A percentile compares a stretch with the other conserved stretches of the same genome.
Conservation (phyloP, 1,140 invertebrate genomes). For the Nomia melanderi region DNA sequence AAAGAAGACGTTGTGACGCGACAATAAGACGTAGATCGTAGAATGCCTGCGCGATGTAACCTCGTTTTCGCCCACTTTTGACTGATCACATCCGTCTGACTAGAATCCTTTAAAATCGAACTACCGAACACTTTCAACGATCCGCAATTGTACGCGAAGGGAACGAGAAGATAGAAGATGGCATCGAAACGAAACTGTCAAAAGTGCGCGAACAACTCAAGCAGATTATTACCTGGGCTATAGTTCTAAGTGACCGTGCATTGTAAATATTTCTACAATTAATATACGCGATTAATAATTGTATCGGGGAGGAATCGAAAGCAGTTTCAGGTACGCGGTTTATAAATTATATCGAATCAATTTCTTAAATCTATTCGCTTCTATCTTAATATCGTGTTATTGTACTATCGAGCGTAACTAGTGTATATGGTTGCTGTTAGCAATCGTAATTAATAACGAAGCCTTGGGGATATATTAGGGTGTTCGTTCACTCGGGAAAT, state of each 20-base stretch:
- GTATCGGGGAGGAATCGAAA: constrained; percentile 19
- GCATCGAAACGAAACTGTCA: not conserved
- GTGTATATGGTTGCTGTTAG: not conserved
- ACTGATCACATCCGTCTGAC: not conserved
- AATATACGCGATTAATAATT: constrained; percentile 5
- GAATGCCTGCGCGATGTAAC: constrained; percentile 59
- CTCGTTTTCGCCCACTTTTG: constrained; percentile 32
- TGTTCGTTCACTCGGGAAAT: not conserved
- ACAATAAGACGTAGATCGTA: constrained; percentile 75
- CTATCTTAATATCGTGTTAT: not conserved
- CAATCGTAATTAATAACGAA: not conserved
- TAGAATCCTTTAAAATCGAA: not conserved
- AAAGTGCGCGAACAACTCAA: constrained; percentile 40
- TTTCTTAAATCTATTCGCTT: constrained; percentile 6
- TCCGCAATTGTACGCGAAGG: not conserved
- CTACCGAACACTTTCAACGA: not conserved
- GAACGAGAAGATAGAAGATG: not conserved
- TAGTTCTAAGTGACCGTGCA: constrained; percentile 28
- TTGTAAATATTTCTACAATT: constrained; percentile 49
- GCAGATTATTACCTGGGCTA: constrained; percentile 53
- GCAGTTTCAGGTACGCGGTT: constrained; percentile 32
- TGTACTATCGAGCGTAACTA: not conserved
- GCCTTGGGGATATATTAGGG: not conserved
- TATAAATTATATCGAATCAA: constrained; percentile 8
- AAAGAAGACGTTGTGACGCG: constrained; percentile 74